Percentiles rank a stretch among this genome's conserved stretches.
Conservation (phyloP, 2,888 invertebrate species). For the Masnerella sp. region DNA sequence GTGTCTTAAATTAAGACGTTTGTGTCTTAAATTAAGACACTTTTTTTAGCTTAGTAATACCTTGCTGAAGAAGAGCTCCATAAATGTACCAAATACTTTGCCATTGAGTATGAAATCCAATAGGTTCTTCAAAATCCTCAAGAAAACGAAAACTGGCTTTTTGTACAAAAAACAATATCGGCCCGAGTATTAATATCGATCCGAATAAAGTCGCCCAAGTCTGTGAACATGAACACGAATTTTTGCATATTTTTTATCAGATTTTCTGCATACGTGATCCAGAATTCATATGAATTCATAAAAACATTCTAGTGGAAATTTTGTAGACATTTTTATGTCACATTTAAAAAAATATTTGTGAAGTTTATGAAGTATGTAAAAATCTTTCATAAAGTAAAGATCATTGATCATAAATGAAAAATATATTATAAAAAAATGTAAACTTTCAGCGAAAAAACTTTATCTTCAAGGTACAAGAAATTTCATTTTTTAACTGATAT, state of each 20-base stretch:
- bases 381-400: too few species aligned
- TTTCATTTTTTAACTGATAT: too few species aligned
- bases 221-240: conserved; percentile 81
- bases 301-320: neutral
- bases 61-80: conserved; percentile 94
- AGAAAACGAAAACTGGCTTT: conserved; percentile 81
- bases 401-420: too few species aligned
- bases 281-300: too few species aligned
- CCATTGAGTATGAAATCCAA: conserved; percentile 75
- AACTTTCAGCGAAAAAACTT: too few species aligned
- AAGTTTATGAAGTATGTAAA: too few species aligned
- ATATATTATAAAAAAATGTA: too few species aligned
- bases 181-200: conserved; percentile 88
- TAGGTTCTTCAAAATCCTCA: conserved; percentile 49
- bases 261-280: too few species aligned
- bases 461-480: too few species aligned
- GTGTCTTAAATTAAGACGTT: neutral
- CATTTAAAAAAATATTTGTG: too few species aligned
- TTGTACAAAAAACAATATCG: conserved; percentile 86
- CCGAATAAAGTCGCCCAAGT: conserved; percentile 89
- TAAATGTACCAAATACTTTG: conserved; percentile 93
- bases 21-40: neutral
- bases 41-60: conserved; percentile 80
- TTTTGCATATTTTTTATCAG: too few species aligned
- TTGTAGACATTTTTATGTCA: neutral